These are phyloP conservation scores for Torymus aiolomorphi DNA, from an alignment of 2,888 invertebrate genomes.

Conservation along the genomic window DNA sequence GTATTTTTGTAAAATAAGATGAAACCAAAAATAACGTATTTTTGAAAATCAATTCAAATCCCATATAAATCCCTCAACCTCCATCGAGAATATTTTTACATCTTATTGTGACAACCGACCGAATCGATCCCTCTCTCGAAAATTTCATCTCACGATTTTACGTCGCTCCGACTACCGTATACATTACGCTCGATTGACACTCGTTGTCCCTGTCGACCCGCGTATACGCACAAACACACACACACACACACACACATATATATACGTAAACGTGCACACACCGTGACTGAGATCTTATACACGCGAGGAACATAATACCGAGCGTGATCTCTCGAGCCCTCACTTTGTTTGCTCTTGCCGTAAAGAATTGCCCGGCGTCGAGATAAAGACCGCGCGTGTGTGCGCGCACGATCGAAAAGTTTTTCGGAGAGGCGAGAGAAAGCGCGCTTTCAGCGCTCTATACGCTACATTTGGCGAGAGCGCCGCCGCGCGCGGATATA, in stretches of 20 bases:
- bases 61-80: too few relatives aligned
- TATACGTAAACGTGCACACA: neutral
- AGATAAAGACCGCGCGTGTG: slow-evolving; percentile 32
- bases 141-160: slow-evolving; percentile 24
- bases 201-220: slow-evolving; percentile 15
- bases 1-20: too few relatives aligned
- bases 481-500: slow-evolving; percentile 6
- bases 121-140: neutral
- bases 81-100: too few relatives aligned
- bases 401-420: slow-evolving; percentile 45
- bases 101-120: too few relatives aligned
- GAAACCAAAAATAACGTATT: too few relatives aligned
- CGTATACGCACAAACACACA: neutral
- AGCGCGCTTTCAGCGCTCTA: slow-evolving; percentile 16
- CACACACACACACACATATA: slow-evolving; percentile 4
- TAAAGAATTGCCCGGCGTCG: slow-evolving; percentile 43
- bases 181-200: slow-evolving; percentile 30
- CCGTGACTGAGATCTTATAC: slow-evolving; percentile 1
- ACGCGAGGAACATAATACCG: slow-evolving; percentile 33
- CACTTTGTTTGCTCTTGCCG: slow-evolving; percentile 50
- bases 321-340: slow-evolving; percentile 33
- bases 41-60: too few relatives aligned
- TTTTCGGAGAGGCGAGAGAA: slow-evolving; percentile 11
- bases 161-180: neutral
- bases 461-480: slow-evolving; percentile 26